Percentiles rank a stretch among this genome's conserved stretches.
phyloP scores from a whole-genome alignment of 2,888 invertebrate genomes.

The Ectropis crepuscularia region DNA sequence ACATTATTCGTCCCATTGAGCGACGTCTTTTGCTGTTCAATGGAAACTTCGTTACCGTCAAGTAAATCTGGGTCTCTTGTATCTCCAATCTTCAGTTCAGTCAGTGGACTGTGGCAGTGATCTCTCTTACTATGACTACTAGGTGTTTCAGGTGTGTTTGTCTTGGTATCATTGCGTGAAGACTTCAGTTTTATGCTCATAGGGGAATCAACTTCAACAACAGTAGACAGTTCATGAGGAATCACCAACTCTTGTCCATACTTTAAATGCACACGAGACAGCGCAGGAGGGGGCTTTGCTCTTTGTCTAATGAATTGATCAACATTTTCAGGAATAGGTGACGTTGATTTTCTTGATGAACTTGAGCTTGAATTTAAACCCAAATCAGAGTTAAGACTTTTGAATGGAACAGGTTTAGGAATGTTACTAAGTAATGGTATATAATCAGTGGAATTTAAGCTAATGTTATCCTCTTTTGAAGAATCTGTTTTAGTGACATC shows the following conservation, averaged over 20 bases:
- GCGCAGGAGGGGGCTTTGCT: slow-evolving; percentile 73
- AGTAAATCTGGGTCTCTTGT: slow-evolving; percentile 57
- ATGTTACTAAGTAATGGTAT: slow-evolving; percentile 64
- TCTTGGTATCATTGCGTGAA: slow-evolving; percentile 52
- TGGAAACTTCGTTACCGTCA: slow-evolving; percentile 48
- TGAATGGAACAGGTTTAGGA: slow-evolving; percentile 61
- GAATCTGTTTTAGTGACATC: slow-evolving; percentile 35
- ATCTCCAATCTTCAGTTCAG: slow-evolving; percentile 15
- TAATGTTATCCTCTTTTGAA: slow-evolving; percentile 31
- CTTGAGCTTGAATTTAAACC: slow-evolving; percentile 30
- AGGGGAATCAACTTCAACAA: slow-evolving; percentile 88
- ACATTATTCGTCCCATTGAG: slow-evolving; percentile 57
- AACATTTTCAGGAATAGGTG: slow-evolving; percentile 37
- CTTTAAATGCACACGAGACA: slow-evolving; percentile 69
- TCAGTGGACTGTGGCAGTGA: slow-evolving; percentile 26
- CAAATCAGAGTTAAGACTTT: slow-evolving; percentile 37
- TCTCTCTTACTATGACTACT: slow-evolving; percentile 32
- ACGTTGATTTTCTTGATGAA: slow-evolving; percentile 35
- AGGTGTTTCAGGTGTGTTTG: slow-evolving; percentile 46
- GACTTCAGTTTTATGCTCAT: slow-evolving; percentile 79
- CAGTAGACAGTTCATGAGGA: slow-evolving; percentile 88
- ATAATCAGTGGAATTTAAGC: slow-evolving; percentile 46
- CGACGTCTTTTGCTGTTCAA: slow-evolving; percentile 43
- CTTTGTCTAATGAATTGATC: slow-evolving; percentile 52
- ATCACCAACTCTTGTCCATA: slow-evolving; percentile 61